phyloP scores from a whole-genome alignment of 2,797 vertebrate genomes.

The Ctenosaura bakeri region DNA sequence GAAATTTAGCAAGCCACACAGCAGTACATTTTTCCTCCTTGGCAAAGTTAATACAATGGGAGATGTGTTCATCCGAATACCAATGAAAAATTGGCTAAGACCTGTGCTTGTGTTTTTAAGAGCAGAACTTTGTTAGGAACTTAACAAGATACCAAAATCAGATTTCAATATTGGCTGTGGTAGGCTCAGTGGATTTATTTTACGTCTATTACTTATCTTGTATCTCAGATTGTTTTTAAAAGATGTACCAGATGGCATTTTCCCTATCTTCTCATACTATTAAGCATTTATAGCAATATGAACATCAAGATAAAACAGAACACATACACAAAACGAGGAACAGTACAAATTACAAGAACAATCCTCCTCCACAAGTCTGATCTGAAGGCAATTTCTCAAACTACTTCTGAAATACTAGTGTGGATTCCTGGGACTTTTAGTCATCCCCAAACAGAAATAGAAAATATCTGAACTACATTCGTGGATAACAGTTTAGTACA shows the following conservation, averaged over 20 bases:
- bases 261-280: not conserved
- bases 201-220: not conserved
- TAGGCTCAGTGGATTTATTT: not conserved
- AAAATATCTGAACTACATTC: not conserved
- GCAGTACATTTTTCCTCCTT: not conserved
- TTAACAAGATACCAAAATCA: not conserved
- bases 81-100: not conserved
- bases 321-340: not conserved
- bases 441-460: not conserved
- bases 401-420: slow-evolving; percentile 10
- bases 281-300: not conserved
- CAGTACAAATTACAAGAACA: not conserved
- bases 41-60: not conserved
- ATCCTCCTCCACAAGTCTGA: not conserved
- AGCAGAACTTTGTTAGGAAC: not conserved
- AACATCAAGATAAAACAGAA: not conserved
- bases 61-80: not conserved
- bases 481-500: too few relatives aligned
- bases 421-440: not conserved
- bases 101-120: not conserved
- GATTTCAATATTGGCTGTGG: not conserved
- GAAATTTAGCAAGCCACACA: not conserved
- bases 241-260: not conserved
- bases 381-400: not conserved
- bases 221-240: not conserved